These are phyloP conservation scores for Dreissena polymorpha DNA, from an alignment of 1,140 invertebrate genomes.

Conservation along the genomic window DNA sequence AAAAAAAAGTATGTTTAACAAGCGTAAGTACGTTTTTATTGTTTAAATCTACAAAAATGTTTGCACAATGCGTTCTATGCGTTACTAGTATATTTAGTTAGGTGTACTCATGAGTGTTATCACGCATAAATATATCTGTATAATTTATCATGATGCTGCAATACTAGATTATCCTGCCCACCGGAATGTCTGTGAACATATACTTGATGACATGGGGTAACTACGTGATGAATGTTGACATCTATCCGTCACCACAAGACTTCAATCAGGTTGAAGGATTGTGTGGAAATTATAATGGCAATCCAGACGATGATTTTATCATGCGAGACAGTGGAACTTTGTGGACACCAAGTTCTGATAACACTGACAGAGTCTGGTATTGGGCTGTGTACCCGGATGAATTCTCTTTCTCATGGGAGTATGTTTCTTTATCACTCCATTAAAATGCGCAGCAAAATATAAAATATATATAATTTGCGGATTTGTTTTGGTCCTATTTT, in stretches of 20 bases:
- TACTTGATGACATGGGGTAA: slow-evolving; percentile 24
- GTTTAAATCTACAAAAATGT: too few relatives aligned
- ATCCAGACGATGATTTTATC: slow-evolving; percentile 4
- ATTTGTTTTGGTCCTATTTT: background rate
- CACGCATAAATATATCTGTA: too few relatives aligned
- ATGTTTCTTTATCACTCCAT: background rate
- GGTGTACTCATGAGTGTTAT: too few relatives aligned
- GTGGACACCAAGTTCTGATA: background rate
- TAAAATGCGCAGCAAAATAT: background rate
- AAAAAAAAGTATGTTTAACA: too few relatives aligned
- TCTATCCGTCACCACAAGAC: slow-evolving; percentile 7
- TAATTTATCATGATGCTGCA: too few relatives aligned
- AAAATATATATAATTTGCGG: background rate
- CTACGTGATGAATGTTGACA: slow-evolving; percentile 28
- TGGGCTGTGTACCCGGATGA: slow-evolving; percentile 26
- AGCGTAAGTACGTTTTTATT: too few relatives aligned
- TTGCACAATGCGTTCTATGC: too few relatives aligned
- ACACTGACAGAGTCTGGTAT: background rate
- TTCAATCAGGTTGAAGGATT: slow-evolving; percentile 28
- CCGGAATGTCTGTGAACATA: slow-evolving; percentile 14
- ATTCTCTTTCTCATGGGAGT: slow-evolving; percentile 40
- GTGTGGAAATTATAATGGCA: slow-evolving; percentile 41
- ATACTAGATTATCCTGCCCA: slow-evolving; percentile 26
- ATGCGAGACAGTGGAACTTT: background rate
- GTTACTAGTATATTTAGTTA: too few relatives aligned